phyloP scores from a whole-genome alignment of 2,113 vertebrate genomes.

The Tor tambroides region DNA sequence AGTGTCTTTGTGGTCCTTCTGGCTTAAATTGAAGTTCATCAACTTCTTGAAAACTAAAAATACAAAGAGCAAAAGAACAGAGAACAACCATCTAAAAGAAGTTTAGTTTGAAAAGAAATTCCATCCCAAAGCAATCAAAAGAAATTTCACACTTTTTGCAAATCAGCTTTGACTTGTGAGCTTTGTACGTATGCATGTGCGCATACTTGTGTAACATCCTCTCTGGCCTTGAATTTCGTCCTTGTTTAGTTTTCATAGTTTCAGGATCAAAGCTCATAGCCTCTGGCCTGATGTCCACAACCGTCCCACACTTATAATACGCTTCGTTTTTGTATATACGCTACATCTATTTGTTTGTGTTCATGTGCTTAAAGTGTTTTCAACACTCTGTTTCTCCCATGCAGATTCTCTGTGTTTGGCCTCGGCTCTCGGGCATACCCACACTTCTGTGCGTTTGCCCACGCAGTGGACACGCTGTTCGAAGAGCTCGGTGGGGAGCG shows the following conservation, averaged over 20 bases:
- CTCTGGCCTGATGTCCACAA: conserved; percentile 16
- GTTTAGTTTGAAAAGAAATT: conserved; percentile 1
- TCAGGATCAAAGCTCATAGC: conserved; percentile 32
- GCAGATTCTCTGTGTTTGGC: conserved; percentile 90
- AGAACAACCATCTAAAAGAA: not conserved
- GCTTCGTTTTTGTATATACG: not conserved
- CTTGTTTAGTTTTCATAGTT: not conserved
- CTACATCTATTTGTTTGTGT: not conserved
- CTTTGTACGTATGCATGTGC: not conserved
- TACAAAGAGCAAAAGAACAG: not conserved
- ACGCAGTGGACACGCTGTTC: conserved; percentile 94
- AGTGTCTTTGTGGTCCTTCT: not conserved
- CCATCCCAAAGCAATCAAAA: conserved; percentile 33
- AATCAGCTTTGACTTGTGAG: conserved; percentile 8
- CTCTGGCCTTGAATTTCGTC: conserved; percentile 17
- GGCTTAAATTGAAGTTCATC: not conserved
- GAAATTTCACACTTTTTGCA: conserved; percentile 22
- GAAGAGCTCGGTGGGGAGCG: conserved; percentile 96
- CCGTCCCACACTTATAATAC: not conserved
- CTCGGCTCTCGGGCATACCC: conserved; percentile 96
- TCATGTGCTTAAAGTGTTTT: not conserved
- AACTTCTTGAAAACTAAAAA: not conserved
- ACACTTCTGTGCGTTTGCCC: conserved; percentile 98
- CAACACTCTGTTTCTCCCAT: not conserved
- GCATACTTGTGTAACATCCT: conserved; percentile 28